These are phyloP conservation scores for Lissocephala sabroskyi DNA, from an alignment of 2,888 invertebrate genomes.

Conservation along the genomic window DNA sequence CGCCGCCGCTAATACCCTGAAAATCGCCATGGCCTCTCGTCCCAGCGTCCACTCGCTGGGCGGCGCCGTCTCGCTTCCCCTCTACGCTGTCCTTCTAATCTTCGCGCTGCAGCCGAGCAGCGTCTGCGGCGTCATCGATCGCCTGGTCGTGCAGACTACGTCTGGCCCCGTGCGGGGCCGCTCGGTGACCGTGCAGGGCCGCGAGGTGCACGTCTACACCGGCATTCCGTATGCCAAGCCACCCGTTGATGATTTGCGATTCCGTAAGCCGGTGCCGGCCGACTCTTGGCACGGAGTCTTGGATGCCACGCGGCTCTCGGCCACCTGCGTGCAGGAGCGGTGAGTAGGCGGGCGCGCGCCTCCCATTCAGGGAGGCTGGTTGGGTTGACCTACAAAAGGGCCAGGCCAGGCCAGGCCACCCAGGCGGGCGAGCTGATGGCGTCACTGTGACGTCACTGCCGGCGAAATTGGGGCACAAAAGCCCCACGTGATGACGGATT, in stretches of 20 bases:
- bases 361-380: not conserved
- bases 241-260: constrained; percentile 87
- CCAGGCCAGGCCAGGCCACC: constrained; percentile 24
- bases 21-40: constrained; percentile 40
- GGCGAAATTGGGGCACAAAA: not conserved
- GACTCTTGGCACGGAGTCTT: constrained; percentile 90
- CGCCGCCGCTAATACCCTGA: no score
- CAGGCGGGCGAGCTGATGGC: constrained; percentile 33
- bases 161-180: constrained; percentile 87
- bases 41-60: constrained; percentile 21
- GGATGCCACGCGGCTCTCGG: constrained; percentile 86
- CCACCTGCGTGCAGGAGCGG: constrained; percentile 90
- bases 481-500: no score
- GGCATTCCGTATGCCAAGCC: constrained; percentile 95
- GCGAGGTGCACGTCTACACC: constrained; percentile 89
- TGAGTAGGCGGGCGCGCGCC: constrained; percentile 35
- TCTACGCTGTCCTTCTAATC: constrained; percentile 24
- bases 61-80: constrained; percentile 21
- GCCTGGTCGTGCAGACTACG: constrained; percentile 86
- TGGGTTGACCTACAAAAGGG: constrained; percentile 48
- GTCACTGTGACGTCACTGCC: constrained; percentile 52
- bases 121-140: constrained; percentile 75
- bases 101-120: constrained; percentile 60
- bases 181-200: constrained; percentile 85
- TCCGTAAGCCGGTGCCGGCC: constrained; percentile 87